Conservation (phyloP, 2,888 invertebrate genomes). For the Sphaerophoria taeniata region DNA sequence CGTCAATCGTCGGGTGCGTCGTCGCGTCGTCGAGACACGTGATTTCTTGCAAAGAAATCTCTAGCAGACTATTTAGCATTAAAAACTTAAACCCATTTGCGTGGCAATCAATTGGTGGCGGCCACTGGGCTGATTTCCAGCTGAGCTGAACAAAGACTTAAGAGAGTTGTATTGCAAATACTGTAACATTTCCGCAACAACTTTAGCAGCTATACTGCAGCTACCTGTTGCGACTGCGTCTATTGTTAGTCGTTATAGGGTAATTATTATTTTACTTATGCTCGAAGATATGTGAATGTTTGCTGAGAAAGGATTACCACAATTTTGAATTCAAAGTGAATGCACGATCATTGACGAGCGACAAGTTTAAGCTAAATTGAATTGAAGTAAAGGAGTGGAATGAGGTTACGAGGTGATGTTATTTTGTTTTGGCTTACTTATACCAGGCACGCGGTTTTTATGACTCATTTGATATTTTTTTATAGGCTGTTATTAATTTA, state of each 20-base stretch:
- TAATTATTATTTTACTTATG: constrained; percentile 51
- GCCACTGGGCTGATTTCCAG: constrained; percentile 2
- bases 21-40: constrained; percentile 52
- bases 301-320: constrained; percentile 48
- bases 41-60: constrained; percentile 62
- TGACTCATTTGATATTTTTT: constrained; percentile 12
- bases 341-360: constrained; percentile 21
- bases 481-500: constrained; percentile 45
- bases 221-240: constrained; percentile 33
- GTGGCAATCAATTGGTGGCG: constrained; percentile 42
- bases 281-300: too few relatives aligned
- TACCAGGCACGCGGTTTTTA: constrained; percentile 16
- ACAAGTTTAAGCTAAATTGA: constrained; percentile 5
- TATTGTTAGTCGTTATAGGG: constrained; percentile 36
- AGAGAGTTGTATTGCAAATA: neutral
- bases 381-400: constrained; percentile 41
- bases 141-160: neutral
- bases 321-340: constrained; percentile 13
- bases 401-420: constrained; percentile 50
- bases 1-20: neutral
- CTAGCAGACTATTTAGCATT: constrained; percentile 51
- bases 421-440: constrained; percentile 33
- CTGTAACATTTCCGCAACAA: constrained; percentile 4
- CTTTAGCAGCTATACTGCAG: neutral
- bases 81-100: constrained; percentile 51